Percentiles rank a stretch among this genome's conserved stretches.
Evolutionary conservation across 2,113 vertebrate species (phyloP).

Genomic region (Festucalex cinctus): DNA sequence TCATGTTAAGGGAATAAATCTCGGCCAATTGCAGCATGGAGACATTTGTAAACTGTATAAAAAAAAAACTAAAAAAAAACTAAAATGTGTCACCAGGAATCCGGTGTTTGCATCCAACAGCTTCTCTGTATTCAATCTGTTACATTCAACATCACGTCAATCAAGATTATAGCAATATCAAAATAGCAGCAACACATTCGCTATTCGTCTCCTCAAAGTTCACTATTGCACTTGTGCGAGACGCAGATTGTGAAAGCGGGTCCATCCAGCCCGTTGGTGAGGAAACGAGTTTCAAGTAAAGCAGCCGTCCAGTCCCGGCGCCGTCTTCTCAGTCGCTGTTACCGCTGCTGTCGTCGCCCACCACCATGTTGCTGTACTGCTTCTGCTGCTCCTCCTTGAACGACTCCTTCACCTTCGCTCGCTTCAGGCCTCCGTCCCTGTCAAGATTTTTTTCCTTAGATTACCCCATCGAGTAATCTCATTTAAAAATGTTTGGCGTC

Average conservation of each 20-base stretch:
- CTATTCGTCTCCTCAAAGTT: conserved; percentile 5
- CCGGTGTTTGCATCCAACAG: conserved; percentile 5
- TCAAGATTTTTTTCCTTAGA: neutral
- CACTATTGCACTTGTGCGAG: neutral
- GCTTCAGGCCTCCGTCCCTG: conserved; percentile 95
- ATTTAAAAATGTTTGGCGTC: no score
- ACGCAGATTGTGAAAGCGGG: neutral
- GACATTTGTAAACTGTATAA: conserved; percentile 10
- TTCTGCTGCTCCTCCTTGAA: conserved; percentile 92
- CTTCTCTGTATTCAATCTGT: conserved; percentile 10
- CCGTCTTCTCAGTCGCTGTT: conserved; percentile 60
- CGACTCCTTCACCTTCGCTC: conserved; percentile 88
- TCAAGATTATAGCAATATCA: neutral
- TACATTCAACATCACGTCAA: conserved; percentile 4
- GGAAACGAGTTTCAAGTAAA: neutral
- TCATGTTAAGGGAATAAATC: neutral
- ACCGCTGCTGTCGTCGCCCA: conserved; percentile 76
- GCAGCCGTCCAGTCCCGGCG: neutral
- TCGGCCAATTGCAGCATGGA: neutral
- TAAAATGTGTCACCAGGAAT: neutral
- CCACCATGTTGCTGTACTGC: conserved; percentile 92
- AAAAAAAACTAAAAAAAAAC: conserved; percentile 7
- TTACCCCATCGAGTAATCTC: no score
- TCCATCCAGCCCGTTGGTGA: conserved; percentile 3
- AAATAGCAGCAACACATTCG: conserved; percentile 5